Conservation (phyloP, 1,140 invertebrate species). For the Ruditapes philippinarum region DNA sequence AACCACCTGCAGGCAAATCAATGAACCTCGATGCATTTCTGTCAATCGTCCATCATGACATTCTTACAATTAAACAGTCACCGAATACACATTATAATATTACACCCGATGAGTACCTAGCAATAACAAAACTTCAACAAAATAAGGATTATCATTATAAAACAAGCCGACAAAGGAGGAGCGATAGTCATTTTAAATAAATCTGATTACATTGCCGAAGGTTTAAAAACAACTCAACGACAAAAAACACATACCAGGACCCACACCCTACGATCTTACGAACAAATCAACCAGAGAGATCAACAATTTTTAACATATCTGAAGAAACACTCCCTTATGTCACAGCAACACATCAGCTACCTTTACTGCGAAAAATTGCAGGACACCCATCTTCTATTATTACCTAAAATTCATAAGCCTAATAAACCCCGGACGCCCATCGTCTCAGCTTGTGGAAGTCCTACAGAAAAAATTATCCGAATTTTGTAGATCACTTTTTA, state of each 20-base stretch:
- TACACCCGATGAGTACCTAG: not conserved
- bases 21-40: not conserved
- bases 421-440: not conserved
- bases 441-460: not conserved
- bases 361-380: not conserved
- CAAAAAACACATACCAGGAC: not conserved
- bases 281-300: not conserved
- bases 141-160: not conserved
- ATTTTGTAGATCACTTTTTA: not conserved
- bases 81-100: not conserved
- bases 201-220: not conserved
- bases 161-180: not conserved
- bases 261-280: not conserved
- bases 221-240: not conserved
- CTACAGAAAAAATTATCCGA: not conserved
- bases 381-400: not conserved
- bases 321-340: not conserved
- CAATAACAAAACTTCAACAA: not conserved
- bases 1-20: not conserved
- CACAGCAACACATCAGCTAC: not conserved
- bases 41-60: not conserved
- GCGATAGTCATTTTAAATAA: not conserved
- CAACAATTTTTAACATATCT: not conserved
- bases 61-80: not conserved
- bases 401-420: not conserved